phyloP scores from a whole-genome alignment of 2,888 invertebrate species.

The Gonocerus acuteangulatus region DNA sequence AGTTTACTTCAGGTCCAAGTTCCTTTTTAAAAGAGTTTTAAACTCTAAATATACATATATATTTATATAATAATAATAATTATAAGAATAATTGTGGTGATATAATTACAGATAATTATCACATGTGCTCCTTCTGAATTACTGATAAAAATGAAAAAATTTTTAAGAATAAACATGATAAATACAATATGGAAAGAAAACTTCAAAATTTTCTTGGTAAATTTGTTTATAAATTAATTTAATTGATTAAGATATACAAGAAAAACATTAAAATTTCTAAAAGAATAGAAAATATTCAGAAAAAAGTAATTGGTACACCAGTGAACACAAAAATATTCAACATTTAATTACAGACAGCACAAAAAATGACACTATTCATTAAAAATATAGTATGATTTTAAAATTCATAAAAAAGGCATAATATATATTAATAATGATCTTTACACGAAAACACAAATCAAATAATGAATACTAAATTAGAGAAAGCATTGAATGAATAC shows the following conservation, averaged over 20 bases:
- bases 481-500: constrained; percentile 35
- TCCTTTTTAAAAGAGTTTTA: neutral
- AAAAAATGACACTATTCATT: too few relatives aligned
- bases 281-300: neutral
- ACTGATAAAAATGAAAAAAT: neutral
- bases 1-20: too few relatives aligned
- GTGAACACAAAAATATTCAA: neutral
- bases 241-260: neutral
- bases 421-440: constrained; percentile 16
- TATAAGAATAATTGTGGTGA: neutral
- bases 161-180: neutral
- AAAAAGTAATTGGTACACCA: neutral
- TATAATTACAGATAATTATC: neutral
- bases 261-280: neutral
- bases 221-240: neutral
- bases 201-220: neutral
- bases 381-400: too few relatives aligned
- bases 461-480: constrained; percentile 33
- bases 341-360: too few relatives aligned
- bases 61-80: neutral
- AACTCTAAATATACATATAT: neutral
- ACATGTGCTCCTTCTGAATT: neutral
- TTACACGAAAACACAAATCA: constrained; percentile 16
- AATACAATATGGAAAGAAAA: neutral
- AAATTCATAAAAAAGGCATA: constrained; percentile 20